These are phyloP conservation scores for Corythaeola cristata DNA, from an alignment of 2,113 vertebrate species.

Conservation along the genomic window DNA sequence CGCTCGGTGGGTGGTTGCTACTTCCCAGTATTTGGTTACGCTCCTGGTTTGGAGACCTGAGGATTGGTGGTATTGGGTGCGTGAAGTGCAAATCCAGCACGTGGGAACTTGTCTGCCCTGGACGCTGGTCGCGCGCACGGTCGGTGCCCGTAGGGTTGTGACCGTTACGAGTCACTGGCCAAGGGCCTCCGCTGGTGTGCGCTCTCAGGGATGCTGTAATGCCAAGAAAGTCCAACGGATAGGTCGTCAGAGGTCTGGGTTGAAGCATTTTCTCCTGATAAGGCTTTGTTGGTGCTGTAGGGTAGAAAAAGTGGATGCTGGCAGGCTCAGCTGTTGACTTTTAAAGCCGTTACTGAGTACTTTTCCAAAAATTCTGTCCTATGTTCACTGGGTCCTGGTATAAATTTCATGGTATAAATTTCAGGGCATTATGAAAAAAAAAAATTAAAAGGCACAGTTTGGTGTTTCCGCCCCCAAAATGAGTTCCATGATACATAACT, in stretches of 20 bases:
- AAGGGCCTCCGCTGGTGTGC: background rate
- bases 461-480: background rate
- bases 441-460: background rate
- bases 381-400: background rate
- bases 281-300: background rate
- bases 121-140: background rate
- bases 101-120: background rate
- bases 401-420: background rate
- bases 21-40: background rate
- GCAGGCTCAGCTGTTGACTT: background rate
- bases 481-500: rapidly evolving
- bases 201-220: background rate
- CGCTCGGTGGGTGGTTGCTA: background rate
- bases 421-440: background rate
- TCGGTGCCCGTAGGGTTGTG: background rate
- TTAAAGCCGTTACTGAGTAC: background rate
- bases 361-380: background rate
- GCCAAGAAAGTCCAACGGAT: background rate
- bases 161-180: background rate
- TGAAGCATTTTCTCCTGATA: background rate
- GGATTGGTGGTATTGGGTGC: background rate
- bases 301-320: background rate
- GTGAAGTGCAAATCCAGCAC: background rate
- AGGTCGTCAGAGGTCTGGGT: background rate
- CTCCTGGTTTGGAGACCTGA: background rate